Evolutionary conservation across 1,140 invertebrate genomes (phyloP).

Genomic region (Drosophila seguyi): DNA sequence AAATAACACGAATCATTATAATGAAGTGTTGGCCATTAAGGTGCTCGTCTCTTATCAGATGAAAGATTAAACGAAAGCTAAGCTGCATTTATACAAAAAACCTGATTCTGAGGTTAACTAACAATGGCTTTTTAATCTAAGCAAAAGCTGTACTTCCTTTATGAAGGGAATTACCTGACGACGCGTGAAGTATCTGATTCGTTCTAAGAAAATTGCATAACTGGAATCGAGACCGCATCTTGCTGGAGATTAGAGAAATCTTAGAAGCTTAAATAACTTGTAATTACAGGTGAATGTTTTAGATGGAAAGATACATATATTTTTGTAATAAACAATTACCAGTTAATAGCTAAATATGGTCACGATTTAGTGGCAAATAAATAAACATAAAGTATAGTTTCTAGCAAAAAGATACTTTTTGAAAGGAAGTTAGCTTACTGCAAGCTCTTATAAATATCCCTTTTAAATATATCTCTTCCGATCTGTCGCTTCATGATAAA

Average conservation of each 20-base stretch:
- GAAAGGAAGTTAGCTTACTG: neutral
- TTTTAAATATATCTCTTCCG: too few species aligned
- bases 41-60: conserved; percentile 24
- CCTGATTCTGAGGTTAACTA: conserved; percentile 1
- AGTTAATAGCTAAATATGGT: neutral
- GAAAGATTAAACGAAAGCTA: conserved; percentile 29
- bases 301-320: neutral
- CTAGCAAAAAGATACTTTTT: neutral
- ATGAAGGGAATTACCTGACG: neutral
- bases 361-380: neutral
- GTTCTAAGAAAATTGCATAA: conserved; percentile 39
- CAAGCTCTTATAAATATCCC: too few species aligned
- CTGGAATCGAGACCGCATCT: neutral
- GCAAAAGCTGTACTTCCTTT: conserved; percentile 24
- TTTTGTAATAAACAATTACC: neutral
- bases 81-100: conserved; percentile 8
- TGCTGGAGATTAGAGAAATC: conserved; percentile 6
- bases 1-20: conserved; percentile 11
- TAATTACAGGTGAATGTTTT: conserved; percentile 11
- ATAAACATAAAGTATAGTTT: neutral
- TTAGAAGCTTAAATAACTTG: conserved; percentile 12
- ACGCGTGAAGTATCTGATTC: conserved; percentile 17
- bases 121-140: conserved; percentile 1
- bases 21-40: conserved; percentile 26
- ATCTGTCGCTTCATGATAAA: conserved; percentile 6